A percentile compares a stretch with the other conserved stretches of the same genome.
phyloP scores from a whole-genome alignment of 2,113 vertebrate species.

The Saguinus imperator region DNA sequence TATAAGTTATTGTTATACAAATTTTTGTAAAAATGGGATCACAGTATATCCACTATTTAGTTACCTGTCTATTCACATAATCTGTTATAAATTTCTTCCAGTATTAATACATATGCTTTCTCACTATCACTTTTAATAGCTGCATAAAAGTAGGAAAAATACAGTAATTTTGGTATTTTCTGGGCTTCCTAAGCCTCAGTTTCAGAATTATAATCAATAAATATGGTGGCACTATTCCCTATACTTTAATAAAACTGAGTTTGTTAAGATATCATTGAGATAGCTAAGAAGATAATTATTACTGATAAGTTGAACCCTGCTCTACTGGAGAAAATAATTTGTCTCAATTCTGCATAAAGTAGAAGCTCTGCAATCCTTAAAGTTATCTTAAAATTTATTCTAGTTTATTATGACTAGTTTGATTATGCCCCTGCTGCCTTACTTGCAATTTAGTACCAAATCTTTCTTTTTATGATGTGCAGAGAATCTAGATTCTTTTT shows the following conservation, averaged over 20 bases:
- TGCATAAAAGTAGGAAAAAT: background rate
- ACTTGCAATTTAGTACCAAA: background rate
- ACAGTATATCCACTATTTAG: background rate
- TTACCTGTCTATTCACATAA: background rate
- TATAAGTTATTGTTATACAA: background rate
- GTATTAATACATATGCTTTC: background rate
- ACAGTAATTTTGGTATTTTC: background rate
- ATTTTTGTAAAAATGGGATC: background rate
- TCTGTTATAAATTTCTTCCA: background rate
- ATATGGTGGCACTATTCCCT: background rate
- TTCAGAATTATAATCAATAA: constrained; percentile 18
- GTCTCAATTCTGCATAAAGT: background rate
- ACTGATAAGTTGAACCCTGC: background rate
- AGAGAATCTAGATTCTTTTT: background rate
- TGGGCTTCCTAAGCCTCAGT: background rate
- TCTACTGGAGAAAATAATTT: constrained; percentile 37
- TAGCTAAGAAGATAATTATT: background rate
- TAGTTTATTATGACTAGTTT: background rate
- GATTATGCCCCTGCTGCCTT: background rate
- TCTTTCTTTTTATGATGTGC: background rate
- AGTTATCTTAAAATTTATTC: background rate
- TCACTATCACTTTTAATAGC: background rate
- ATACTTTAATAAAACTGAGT: background rate
- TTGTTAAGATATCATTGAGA: background rate
- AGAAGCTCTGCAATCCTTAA: background rate